Conservation (phyloP, 1,140 invertebrate genomes). For the Drosophila nikananu region DNA sequence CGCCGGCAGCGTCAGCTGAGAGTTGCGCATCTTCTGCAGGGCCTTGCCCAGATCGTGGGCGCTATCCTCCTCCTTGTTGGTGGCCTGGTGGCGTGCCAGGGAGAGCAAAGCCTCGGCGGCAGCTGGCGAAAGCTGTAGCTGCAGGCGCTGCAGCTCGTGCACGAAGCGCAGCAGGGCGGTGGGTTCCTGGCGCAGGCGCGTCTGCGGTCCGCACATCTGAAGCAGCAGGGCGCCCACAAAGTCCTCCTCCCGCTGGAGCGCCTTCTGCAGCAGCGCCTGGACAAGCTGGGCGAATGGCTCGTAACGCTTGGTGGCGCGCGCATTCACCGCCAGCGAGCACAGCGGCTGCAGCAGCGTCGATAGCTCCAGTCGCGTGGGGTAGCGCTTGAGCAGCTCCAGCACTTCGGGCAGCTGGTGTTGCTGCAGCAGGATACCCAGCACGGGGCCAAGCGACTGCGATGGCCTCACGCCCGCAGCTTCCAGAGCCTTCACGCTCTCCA, state of each 20-base stretch:
- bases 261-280: constrained; percentile 51
- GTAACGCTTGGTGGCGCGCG: constrained; percentile 72
- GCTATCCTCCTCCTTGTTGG: neutral
- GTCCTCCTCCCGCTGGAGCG: constrained; percentile 54
- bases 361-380: constrained; percentile 70
- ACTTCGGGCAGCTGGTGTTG: constrained; percentile 66
- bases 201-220: constrained; percentile 62
- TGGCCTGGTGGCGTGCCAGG: constrained; percentile 7
- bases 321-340: constrained; percentile 56
- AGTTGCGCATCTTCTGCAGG: constrained; percentile 62
- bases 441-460: constrained; percentile 64
- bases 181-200: constrained; percentile 62
- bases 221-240: constrained; percentile 68
- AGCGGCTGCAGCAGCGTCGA: constrained; percentile 48
- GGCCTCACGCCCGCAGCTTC: constrained; percentile 75
- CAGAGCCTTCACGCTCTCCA: constrained; percentile 76
- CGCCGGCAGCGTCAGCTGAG: constrained; percentile 33
- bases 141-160: constrained; percentile 63
- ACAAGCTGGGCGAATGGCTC: constrained; percentile 59
- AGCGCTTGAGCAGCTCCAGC: constrained; percentile 63
- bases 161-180: constrained; percentile 53
- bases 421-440: constrained; percentile 84
- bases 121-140: constrained; percentile 58
- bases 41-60: constrained; percentile 36
- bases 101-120: constrained; percentile 56